Evolutionary conservation across 1,140 invertebrate species (phyloP).

Genomic region (Hyles euphorbiae): DNA sequence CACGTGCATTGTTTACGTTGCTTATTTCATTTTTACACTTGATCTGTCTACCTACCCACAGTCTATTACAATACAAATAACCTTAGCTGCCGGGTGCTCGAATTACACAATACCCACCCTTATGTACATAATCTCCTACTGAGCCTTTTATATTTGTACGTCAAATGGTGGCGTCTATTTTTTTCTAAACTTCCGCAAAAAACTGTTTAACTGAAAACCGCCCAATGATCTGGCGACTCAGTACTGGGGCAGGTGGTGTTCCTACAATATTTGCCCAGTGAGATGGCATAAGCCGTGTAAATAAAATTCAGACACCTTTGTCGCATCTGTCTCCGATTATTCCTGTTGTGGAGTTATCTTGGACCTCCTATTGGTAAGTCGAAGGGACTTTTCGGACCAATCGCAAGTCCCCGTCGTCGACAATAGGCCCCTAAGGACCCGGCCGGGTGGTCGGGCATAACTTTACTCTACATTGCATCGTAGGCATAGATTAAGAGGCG

Average conservation of each 20-base stretch:
- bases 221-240: too few species aligned
- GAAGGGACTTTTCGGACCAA: not conserved
- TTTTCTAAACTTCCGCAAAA: not conserved
- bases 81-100: too few species aligned
- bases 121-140: too few species aligned
- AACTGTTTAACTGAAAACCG: not conserved
- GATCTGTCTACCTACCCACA: too few species aligned
- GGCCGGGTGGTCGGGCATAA: not conserved
- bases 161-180: not conserved
- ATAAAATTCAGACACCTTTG: slow-evolving; percentile 42
- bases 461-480: not conserved
- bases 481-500: slow-evolving; percentile 5
- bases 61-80: too few species aligned
- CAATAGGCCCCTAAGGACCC: not conserved
- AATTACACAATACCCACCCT: too few species aligned
- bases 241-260: slow-evolving; percentile 30
- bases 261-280: slow-evolving; percentile 29
- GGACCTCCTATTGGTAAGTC: slow-evolving; percentile 40
- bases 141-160: not conserved
- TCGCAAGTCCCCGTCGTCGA: not conserved
- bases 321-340: slow-evolving; percentile 45
- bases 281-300: slow-evolving; percentile 44
- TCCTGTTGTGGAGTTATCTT: slow-evolving; percentile 49
- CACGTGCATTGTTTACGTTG: too few species aligned
- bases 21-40: too few species aligned